Evolutionary conservation across 2,888 invertebrate species (phyloP).

Genomic region (Eupithecia centaureata): DNA sequence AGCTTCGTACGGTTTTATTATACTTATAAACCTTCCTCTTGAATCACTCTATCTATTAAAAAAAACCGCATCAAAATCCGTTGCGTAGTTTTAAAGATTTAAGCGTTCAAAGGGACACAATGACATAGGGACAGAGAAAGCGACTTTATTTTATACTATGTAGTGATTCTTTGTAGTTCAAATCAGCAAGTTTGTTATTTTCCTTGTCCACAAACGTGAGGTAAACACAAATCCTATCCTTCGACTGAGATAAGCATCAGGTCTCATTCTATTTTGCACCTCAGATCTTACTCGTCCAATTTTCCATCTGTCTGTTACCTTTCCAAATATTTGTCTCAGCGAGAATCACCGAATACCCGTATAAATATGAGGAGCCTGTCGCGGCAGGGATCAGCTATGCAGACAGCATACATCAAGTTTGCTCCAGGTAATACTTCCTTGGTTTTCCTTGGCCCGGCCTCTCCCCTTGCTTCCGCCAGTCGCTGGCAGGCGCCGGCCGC

Average conservation of each 20-base stretch:
- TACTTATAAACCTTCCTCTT: too few relatives aligned
- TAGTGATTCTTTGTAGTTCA: too few relatives aligned
- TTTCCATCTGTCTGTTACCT: conserved; percentile 4
- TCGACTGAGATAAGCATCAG: not conserved
- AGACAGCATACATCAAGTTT: not conserved
- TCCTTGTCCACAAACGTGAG: not conserved
- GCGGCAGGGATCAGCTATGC: conserved; percentile 1
- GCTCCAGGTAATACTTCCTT: conserved; percentile 7
- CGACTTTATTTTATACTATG: too few relatives aligned
- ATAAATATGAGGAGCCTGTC: not conserved
- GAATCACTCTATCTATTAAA: too few relatives aligned
- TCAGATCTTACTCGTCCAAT: not conserved
- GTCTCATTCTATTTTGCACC: not conserved
- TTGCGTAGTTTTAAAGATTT: too few relatives aligned
- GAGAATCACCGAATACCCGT: not conserved
- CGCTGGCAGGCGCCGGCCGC: conserved; percentile 54
- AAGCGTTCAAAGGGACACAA: too few relatives aligned
- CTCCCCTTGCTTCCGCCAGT: conserved; percentile 29
- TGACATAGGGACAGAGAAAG: too few relatives aligned
- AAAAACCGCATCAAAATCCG: too few relatives aligned
- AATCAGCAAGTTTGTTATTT: not conserved
- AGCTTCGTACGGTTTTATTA: too few relatives aligned
- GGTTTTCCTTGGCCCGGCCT: not conserved
- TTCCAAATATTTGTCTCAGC: not conserved
- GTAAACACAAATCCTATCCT: not conserved